A percentile compares a stretch with the other conserved stretches of the same genome.
Conservation (phyloP, 2,888 invertebrate genomes). For the Phymatocera aterrima region DNA sequence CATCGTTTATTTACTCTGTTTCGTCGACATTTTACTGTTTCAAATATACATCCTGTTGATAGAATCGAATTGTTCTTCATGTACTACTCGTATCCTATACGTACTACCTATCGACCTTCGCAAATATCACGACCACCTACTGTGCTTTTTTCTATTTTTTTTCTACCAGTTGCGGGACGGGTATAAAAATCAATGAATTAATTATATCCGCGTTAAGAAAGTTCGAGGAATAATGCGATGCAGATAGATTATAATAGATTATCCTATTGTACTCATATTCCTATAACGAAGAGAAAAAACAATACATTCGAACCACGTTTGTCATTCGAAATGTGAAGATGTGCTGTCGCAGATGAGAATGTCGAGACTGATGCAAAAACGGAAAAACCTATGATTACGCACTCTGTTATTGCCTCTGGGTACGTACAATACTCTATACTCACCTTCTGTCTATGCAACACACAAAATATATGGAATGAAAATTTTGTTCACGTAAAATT, state of each 20-base stretch:
- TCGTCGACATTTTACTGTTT: neutral
- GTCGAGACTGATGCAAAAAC: neutral
- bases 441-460: slow-evolving; percentile 29
- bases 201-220: neutral
- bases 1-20: neutral
- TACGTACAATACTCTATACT: neutral
- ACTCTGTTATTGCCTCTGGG: neutral
- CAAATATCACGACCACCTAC: neutral
- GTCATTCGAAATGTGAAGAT: neutral
- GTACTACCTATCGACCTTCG: slow-evolving; percentile 17
- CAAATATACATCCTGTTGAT: no score
- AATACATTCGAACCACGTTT: slow-evolving; percentile 29
- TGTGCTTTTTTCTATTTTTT: no score
- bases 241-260: neutral
- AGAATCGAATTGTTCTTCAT: neutral
- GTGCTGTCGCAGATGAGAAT: no score
- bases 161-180: no score
- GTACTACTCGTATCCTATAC: no score
- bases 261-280: slow-evolving; percentile 15
- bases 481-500: no score
- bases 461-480: no score
- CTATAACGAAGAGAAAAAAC: neutral
- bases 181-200: neutral
- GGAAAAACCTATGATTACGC: slow-evolving; percentile 36
- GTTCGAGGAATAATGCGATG: slow-evolving; percentile 4